A percentile compares a stretch with the other conserved stretches of the same genome.
Conservation (phyloP, 2,888 invertebrate genomes). For the Argyresthia albistria region DNA sequence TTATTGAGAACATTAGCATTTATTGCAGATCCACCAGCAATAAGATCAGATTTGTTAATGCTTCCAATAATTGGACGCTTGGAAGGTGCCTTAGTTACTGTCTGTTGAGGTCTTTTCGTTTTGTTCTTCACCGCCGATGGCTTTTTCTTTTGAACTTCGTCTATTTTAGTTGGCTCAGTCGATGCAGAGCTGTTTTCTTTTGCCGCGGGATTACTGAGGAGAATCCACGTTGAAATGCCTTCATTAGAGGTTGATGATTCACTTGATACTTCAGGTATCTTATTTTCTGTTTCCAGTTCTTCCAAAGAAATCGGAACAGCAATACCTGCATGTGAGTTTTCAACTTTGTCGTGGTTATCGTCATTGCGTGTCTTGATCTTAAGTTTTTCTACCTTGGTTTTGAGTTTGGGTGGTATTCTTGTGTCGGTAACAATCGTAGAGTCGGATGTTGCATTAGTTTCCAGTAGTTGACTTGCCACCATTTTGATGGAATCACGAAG, state of each 20-base stretch:
- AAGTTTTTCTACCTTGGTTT: conserved; percentile 61
- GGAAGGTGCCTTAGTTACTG: conserved; percentile 31
- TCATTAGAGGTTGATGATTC: conserved; percentile 72
- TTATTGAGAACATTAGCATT: conserved; percentile 71
- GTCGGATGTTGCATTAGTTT: conserved; percentile 44
- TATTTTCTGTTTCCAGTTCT: conserved; percentile 71
- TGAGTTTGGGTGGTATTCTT: conserved; percentile 75
- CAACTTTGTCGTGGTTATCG: conserved; percentile 38
- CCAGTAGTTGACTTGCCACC: conserved; percentile 70
- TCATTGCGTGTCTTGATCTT: conserved; percentile 53
- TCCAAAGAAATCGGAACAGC: conserved; percentile 77
- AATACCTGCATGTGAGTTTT: conserved; percentile 76
- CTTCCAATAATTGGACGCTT: conserved; percentile 58
- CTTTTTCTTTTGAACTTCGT: conserved; percentile 45
- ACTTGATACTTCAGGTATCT: conserved; percentile 29
- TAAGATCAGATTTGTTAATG: conserved; percentile 58
- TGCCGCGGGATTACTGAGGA: conserved; percentile 69
- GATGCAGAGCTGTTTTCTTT: conserved; percentile 35
- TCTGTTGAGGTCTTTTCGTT: conserved; percentile 39
- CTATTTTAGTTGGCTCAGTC: conserved; percentile 51
- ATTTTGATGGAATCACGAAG: conserved; percentile 73
- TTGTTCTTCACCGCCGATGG: conserved; percentile 39
- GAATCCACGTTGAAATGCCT: conserved; percentile 84
- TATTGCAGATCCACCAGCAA: conserved; percentile 59
- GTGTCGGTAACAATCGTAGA: conserved; percentile 67